Base-by-base conservation (phyloP, 1,140 invertebrate species). In the Mylabris phalerata region DNA sequence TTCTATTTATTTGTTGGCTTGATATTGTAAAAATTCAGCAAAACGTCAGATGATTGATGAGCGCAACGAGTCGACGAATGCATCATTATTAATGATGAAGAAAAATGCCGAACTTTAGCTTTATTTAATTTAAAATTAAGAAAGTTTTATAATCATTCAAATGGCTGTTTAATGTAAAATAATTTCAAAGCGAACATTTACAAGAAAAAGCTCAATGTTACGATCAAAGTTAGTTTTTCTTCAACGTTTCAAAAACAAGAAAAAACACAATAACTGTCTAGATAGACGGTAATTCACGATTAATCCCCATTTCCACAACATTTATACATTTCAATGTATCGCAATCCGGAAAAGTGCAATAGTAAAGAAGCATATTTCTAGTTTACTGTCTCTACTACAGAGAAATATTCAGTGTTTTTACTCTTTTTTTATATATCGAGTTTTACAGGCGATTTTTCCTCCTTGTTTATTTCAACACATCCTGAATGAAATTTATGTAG, bases 221-320 rank as follows among this genome's bases (percentile, higher is more conserved):
- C 32, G 32, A 32, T 32, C 4, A 32, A 32, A 32, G 32, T 7
- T 32, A 4, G 1, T 3, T 32, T 32, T 32, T 4, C 32, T 32
- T 5, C 7, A 19, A 19, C 19, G 19, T 19, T 19, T 19, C 19
- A 19, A 19, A 19, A 19, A 19, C 19, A 19, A 32, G 32, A 32
- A 7, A 32, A 32, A 32, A 19, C 1, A 19, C 19, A 19, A 19
- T 19, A 19, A 19, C 40, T 48, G 13, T 56, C 48, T 57, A 49
- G 19, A 40, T 10, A 32, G 7, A 9, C 55, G 27, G 46, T 44
- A 57, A 57, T 57, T 57, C 48, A 43, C 44, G 55, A 57, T 57
- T 49, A 49, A 46, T 48, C 44, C 48, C 46, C 55, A 57, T 49
- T 57, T 57, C 46, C 55, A 57, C 39, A 48, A 48, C 55, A 57